These are phyloP conservation scores for Indicator indicator DNA, from an alignment of 2,113 vertebrate genomes.

Conservation along the genomic window DNA sequence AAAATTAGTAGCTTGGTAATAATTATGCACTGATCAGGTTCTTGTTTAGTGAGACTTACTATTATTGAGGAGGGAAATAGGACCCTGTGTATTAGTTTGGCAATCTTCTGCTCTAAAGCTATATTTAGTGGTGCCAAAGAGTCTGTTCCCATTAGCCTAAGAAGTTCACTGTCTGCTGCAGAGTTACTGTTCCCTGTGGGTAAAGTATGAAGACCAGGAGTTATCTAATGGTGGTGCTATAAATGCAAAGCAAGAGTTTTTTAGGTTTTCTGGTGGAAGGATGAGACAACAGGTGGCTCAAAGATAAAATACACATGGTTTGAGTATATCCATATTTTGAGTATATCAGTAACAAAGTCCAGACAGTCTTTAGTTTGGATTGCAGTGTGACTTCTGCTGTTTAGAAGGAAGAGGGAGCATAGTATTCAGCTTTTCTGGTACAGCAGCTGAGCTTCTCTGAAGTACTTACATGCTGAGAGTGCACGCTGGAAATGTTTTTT, in stretches of 20 bases:
- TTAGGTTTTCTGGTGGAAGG: neutral
- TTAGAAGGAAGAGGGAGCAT: neutral
- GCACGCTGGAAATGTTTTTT: neutral
- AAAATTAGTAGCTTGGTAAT: constrained; percentile 41
- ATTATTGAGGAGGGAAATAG: neutral
- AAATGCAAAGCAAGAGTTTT: neutral
- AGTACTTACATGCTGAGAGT: neutral
- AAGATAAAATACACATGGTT: neutral
- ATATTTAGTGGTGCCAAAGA: constrained; percentile 48
- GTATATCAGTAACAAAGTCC: neutral
- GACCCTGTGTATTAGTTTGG: constrained; percentile 2
- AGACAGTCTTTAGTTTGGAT: neutral
- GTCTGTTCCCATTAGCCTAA: constrained; percentile 40
- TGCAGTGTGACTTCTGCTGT: neutral
- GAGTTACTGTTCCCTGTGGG: neutral
- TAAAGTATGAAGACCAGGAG: neutral
- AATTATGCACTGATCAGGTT: constrained; percentile 34
- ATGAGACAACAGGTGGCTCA: neutral
- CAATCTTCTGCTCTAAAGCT: constrained; percentile 5
- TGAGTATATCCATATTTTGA: neutral
- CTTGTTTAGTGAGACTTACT: neutral
- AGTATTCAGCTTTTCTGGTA: neutral
- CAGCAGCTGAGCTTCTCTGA: neutral
- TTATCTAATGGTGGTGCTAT: neutral
- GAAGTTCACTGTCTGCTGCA: neutral